Evolutionary conservation across 2,797 vertebrate genomes (phyloP), one percentile per base, ranked within the genome.

Genomic region (Periophthalmus magnuspinnatus): DNA sequence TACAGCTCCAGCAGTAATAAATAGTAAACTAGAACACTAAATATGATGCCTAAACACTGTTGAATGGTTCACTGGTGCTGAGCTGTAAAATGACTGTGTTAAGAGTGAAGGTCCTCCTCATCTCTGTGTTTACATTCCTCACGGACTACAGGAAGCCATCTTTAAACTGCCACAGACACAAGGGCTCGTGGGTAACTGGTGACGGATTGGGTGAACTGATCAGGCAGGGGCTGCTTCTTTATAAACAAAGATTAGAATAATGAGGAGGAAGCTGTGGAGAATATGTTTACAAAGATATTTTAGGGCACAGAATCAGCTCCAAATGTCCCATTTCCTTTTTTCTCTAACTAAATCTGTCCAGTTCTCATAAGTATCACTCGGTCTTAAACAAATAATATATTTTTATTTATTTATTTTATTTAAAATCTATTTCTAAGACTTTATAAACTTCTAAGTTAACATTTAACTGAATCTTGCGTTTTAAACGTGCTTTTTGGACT

Each of bases 71-170:
- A 7, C 9, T 24, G 14, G 7, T 33, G 8, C 45, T 48, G 45
- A 65, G 41, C 63, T 65, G 45, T 65, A 50, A 50, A 48, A 65
- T 76, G 76, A 78, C 64, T 82, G 60, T 45, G 64, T 62, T 68
- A 65, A 63, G 70, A 71, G 65, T 76, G 76, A 84, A 82, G 74
- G 79, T 54, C 36, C 55, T 57, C 47, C 48, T 48, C 33, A 55
- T 71, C 65, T 59, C 45, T 70, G 64, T 89, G 81, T 89, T 88
- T 89, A 87, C 83, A 85, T 88, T 87, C 74, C 84, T 6, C 55
- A 71, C 65, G 68, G 63, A 77, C 81, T 28, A 10, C 81, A 85
- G 82, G 81, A 87, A 87, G 81, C 67, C 81, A 83, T 84, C 84
- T 81, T 84, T 81, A 87, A 86, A 86, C 78, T 75, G 81, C 78